Evolutionary conservation across 2,888 invertebrate species (phyloP).

Genomic region (Diaphora mendica): DNA sequence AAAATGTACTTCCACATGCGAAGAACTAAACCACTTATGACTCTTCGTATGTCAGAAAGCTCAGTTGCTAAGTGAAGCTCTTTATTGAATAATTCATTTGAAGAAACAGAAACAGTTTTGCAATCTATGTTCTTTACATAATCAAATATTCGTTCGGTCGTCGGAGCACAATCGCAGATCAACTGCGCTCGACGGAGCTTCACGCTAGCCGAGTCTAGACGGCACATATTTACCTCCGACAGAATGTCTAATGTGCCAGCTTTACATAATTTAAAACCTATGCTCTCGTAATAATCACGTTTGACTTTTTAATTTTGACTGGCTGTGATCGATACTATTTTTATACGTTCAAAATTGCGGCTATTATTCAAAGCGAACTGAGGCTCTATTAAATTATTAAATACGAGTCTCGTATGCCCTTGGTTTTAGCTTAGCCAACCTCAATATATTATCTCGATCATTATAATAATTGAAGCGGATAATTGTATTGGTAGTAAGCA

Average conservation of each 20-base stretch:
- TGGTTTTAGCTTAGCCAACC: slow-evolving; percentile 24
- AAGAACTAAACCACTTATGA: background rate
- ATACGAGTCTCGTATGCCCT: slow-evolving; percentile 18
- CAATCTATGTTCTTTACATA: slow-evolving; percentile 71
- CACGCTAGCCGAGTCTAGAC: slow-evolving; percentile 68
- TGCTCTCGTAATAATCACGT: slow-evolving; percentile 56
- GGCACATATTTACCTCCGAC: slow-evolving; percentile 46
- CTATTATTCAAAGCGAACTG: slow-evolving; percentile 23
- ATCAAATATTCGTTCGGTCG: slow-evolving; percentile 77
- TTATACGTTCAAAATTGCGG: slow-evolving; percentile 28
- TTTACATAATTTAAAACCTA: slow-evolving; percentile 67
- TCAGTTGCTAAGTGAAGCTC: background rate
- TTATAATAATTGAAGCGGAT: slow-evolving; percentile 58
- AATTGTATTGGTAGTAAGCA: slow-evolving; percentile 75
- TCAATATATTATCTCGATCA: slow-evolving; percentile 53
- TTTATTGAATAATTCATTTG: slow-evolving; percentile 2
- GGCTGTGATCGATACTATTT: slow-evolving; percentile 37
- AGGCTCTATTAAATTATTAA: slow-evolving; percentile 37
- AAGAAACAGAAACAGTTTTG: slow-evolving; percentile 52
- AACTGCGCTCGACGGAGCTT: slow-evolving; percentile 68
- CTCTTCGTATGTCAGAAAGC: background rate
- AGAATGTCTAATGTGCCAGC: slow-evolving; percentile 62
- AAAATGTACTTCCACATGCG: background rate
- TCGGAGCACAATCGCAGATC: slow-evolving; percentile 56
- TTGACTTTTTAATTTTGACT: slow-evolving; percentile 59